phyloP scores from a whole-genome alignment of 2,888 invertebrate genomes.

The Nephrocerus scutellatus region DNA sequence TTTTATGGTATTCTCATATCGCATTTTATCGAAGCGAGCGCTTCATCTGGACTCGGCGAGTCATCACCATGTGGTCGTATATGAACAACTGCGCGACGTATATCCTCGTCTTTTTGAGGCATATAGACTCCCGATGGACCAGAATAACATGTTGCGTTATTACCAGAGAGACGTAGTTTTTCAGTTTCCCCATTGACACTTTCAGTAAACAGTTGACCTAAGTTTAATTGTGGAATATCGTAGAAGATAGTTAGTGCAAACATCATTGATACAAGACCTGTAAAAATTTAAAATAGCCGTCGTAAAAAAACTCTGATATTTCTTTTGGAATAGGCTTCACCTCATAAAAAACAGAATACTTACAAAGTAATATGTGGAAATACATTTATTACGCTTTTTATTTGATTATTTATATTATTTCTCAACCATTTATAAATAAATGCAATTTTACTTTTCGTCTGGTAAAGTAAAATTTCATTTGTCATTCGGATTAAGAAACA shows the following conservation, averaged over 20 bases:
- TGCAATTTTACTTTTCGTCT: too few relatives aligned
- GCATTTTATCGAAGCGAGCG: slow-evolving; percentile 56
- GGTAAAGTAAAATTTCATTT: too few relatives aligned
- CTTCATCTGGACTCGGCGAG: slow-evolving; percentile 65
- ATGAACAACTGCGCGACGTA: slow-evolving; percentile 57
- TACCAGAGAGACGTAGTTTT: slow-evolving; percentile 58
- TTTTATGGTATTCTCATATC: slow-evolving; percentile 53
- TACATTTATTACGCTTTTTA: too few relatives aligned
- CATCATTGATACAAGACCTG: slow-evolving; percentile 79
- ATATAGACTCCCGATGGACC: slow-evolving; percentile 47
- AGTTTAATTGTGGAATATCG: slow-evolving; percentile 81
- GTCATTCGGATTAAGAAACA: too few relatives aligned
- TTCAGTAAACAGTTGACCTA: slow-evolving; percentile 70
- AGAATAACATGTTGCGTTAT: slow-evolving; percentile 43
- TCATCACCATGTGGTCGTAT: slow-evolving; percentile 59
- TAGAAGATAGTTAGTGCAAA: slow-evolving; percentile 76
- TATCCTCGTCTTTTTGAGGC: slow-evolving; percentile 51
- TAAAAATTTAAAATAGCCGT: slow-evolving; percentile 23
- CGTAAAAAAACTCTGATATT: slow-evolving; percentile 2
- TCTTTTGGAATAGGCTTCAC: too few relatives aligned
- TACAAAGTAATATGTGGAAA: too few relatives aligned
- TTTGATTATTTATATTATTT: too few relatives aligned
- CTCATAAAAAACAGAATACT: too few relatives aligned
- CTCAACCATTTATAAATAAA: too few relatives aligned
- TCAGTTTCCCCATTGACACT: slow-evolving; percentile 57